Base-by-base conservation (phyloP, 2,888 invertebrate species). In the Cacoxenus indagator region DNA sequence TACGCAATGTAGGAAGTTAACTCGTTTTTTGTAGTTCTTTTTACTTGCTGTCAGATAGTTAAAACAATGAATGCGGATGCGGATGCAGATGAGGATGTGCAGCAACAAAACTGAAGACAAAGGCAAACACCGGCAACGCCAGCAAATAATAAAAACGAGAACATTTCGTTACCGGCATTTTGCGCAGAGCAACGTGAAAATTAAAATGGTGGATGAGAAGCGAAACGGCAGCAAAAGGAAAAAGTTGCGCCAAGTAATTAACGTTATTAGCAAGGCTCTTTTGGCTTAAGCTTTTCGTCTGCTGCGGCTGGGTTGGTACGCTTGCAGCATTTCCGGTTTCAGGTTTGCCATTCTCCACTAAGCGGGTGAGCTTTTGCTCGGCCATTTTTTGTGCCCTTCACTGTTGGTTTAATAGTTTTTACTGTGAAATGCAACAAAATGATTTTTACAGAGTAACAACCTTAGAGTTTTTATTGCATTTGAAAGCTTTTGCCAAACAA, bases 221-320 rank as follows among this genome's bases (percentile, higher is more conserved):
- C 64, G 55, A 62, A 48, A 67, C 67, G 59, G 55, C 37, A 67
- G 9, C 8, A 4, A 31, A 9, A 31, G 5, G 9, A 48, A 48
- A 48, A 48, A 48, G 4, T 48, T 48, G 6, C 22, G 71, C 76
- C 75, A 81, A 78, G 81, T 77, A 83, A 82, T 84, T 84, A 82
- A 80, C 80, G 83, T 84, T 84, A 84, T 82, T 82, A 83, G 81
- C 77, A 81, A 73, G 76, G 14, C 14, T 37, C 14, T 37, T 37
- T 37, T 37, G 37, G 37, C 37, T 37, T 37, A 2, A 1, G 4
- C 14, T 37, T 14, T 14, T 37, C 37, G 37, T 8, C 37, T 11
- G 31, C 31, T 31, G 31, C 9, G 31, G 31, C 31, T 31, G 31
- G 14, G 37, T 46, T 67, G 22, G 26, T 17, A 48, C 22, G 26